Percentiles rank a stretch among this genome's conserved stretches.
phyloP scores from a whole-genome alignment of 2,888 invertebrate genomes.

The Lepidochitona cinerea region DNA sequence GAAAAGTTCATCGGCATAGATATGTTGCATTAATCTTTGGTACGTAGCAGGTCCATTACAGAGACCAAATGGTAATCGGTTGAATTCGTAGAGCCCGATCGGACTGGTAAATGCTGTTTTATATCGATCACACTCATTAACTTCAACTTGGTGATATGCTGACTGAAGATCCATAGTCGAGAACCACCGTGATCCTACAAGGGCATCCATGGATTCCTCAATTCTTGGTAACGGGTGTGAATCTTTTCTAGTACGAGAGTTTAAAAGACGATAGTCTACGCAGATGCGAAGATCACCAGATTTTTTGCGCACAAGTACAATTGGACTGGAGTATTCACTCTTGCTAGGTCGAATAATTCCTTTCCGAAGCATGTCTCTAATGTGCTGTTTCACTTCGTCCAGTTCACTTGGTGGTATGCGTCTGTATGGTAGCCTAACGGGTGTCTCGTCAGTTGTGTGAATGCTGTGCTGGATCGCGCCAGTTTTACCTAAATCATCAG shows the following conservation, averaged over 20 bases:
- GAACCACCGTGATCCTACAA: conserved; percentile 18
- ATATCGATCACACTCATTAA: conserved; percentile 10
- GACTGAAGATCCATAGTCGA: conserved; percentile 18
- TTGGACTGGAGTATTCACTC: conserved; percentile 31
- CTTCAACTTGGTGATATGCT: conserved; percentile 12
- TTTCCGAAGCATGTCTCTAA: conserved; percentile 21
- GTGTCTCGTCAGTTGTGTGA: conserved; percentile 7
- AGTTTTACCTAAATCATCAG: conserved; percentile 27
- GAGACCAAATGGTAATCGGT: conserved; percentile 19
- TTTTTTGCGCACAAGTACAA: conserved; percentile 34
- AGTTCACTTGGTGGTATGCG: conserved; percentile 23
- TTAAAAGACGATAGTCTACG: conserved; percentile 32
- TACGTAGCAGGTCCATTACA: conserved; percentile 10
- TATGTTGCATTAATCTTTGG: conserved; percentile 8
- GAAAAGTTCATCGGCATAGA: conserved; percentile 8
- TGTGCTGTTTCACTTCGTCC: conserved; percentile 26
- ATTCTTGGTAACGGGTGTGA: conserved; percentile 30
- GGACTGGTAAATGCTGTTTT: conserved; percentile 18
- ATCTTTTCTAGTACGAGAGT: conserved; percentile 24
- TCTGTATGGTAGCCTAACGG: conserved; percentile 24
- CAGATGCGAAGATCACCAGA: conserved; percentile 22
- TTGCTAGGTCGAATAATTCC: conserved; percentile 29
- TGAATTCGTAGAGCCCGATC: conserved; percentile 14
- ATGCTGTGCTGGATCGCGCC: conserved; percentile 21
- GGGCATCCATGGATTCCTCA: conserved; percentile 26